Evolutionary conservation across 2,888 invertebrate species (phyloP).

Genomic region (Napeogenes sylphis): DNA sequence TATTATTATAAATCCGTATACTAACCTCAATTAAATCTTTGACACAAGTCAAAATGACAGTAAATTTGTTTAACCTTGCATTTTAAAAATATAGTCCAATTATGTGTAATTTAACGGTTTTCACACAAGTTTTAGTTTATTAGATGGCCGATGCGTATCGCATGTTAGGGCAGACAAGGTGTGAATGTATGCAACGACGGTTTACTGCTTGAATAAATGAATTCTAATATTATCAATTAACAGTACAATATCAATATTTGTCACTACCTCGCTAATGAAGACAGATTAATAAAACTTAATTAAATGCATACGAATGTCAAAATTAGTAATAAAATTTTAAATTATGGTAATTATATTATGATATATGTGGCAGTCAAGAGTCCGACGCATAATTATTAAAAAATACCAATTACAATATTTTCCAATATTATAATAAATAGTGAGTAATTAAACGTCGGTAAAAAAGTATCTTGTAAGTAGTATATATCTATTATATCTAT

Average conservation of each 20-base stretch:
- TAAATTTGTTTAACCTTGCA: too few species aligned
- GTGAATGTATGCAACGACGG: conserved; percentile 35
- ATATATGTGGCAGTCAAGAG: too few species aligned
- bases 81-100: too few species aligned
- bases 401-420: not conserved
- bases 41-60: too few species aligned
- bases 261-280: conserved; percentile 32
- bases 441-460: conserved; percentile 1
- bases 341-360: too few species aligned
- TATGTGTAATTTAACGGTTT: too few species aligned
- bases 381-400: not conserved
- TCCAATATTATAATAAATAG: not conserved
- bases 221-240: conserved; percentile 36
- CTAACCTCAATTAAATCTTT: too few species aligned
- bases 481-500: conserved; percentile 26
- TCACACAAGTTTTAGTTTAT: too few species aligned
- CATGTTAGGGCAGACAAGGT: conserved; percentile 28
- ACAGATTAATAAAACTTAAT: conserved; percentile 9
- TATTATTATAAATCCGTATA: too few species aligned
- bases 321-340: too few species aligned
- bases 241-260: conserved; percentile 31
- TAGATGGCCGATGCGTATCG: conserved; percentile 10
- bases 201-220: conserved; percentile 35
- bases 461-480: not conserved
- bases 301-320: too few species aligned